phyloP scores from a whole-genome alignment of 1,140 invertebrate genomes.

The Centruroides vittatus region DNA sequence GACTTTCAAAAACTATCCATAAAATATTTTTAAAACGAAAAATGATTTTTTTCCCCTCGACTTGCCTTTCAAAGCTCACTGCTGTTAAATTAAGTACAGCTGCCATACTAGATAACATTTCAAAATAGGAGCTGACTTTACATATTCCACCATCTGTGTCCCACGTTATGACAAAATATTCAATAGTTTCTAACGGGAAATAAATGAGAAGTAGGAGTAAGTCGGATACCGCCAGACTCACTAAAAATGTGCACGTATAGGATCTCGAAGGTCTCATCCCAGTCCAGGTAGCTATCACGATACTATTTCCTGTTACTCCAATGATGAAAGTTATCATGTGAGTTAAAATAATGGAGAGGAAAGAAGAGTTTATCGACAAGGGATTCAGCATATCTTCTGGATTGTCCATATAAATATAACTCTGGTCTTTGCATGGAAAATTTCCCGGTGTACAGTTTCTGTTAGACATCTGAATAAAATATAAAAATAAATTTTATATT shows the following conservation, averaged over 20 bases:
- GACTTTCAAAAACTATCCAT: not conserved
- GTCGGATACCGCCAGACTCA: constrained; percentile 31
- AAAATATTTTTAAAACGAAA: not conserved
- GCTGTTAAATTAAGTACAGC: constrained; percentile 31
- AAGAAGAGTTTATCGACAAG: constrained; percentile 23
- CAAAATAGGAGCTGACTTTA: constrained; percentile 28
- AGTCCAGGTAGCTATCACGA: constrained; percentile 21
- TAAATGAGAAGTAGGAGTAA: constrained; percentile 31
- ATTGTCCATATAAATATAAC: constrained; percentile 15
- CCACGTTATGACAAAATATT: constrained; percentile 29
- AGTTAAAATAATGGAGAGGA: constrained; percentile 27
- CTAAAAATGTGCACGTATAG: constrained; percentile 22
- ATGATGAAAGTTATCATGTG: constrained; percentile 29
- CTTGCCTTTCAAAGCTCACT: constrained; percentile 32
- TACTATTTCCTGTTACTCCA: constrained; percentile 24
- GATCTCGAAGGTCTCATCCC: constrained; percentile 7
- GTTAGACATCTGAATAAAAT: no score
- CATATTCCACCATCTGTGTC: constrained; percentile 28
- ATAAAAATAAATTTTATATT: no score
- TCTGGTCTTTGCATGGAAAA: no score
- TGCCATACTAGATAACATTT: constrained; percentile 20
- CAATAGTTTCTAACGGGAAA: constrained; percentile 29
- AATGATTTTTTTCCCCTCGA: not conserved
- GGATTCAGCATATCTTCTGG: constrained; percentile 30
- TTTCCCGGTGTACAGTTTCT: no score